phyloP scores from a whole-genome alignment of 2,797 vertebrate species.

The Diplodus puntazzo region DNA sequence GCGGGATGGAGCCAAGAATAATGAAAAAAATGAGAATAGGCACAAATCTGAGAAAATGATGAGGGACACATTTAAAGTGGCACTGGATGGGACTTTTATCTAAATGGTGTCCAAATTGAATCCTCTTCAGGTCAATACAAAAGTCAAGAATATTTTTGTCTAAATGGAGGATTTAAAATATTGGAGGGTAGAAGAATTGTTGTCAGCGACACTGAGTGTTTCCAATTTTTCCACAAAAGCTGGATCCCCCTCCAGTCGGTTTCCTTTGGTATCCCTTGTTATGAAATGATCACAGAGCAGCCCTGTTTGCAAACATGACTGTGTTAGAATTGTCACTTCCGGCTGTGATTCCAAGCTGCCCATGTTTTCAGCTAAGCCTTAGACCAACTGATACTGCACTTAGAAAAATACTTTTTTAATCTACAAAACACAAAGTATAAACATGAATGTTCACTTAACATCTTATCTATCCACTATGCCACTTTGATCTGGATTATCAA shows the following conservation, averaged over 20 bases:
- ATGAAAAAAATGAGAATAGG: constrained; percentile 3
- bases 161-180: constrained; percentile 9
- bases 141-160: constrained; percentile 16
- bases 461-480: background rate
- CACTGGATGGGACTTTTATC: background rate
- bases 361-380: background rate
- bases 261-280: background rate
- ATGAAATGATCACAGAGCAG: constrained; percentile 4
- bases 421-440: no score
- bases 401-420: no score
- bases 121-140: background rate
- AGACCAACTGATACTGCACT: no score
- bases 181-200: background rate
- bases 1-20: background rate
- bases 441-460: background rate
- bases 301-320: background rate
- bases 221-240: background rate
- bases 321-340: background rate
- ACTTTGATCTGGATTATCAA: background rate
- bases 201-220: background rate
- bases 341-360: background rate
- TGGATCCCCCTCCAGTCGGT: background rate
- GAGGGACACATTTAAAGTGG: background rate
- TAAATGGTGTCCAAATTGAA: background rate
- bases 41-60: background rate